Base-by-base conservation (phyloP, 2,113 vertebrate genomes). In the Phylloscopus trochilus region DNA sequence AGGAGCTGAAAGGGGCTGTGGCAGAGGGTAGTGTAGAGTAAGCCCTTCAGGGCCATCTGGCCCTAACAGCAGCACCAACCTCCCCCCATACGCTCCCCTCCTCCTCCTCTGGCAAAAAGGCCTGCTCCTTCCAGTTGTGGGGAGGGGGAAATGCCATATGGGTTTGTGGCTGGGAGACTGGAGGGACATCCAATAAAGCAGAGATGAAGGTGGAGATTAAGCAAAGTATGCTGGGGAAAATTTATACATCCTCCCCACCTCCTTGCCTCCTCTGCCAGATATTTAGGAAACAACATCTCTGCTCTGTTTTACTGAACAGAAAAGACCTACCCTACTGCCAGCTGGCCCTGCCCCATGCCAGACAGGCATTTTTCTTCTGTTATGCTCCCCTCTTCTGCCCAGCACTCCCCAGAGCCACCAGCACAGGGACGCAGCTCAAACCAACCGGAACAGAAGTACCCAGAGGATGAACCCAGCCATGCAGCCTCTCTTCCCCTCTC, bases 21-120 rank as follows among this genome's bases (percentile, higher is more conserved):
- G 20, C 46, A 92, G 62, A 56, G 27, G 30, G 44, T 15, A 11
- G 68, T 9, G 5, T 5, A 56, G 76, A 85, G 19, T 18, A 51
- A 87, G 59, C 69, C 66, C 35, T 84, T 63, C 30, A 59, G 74
- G 84, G 74, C 87, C 93, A 95, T 95, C 89, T 96, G 94, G 69
- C 67, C 58, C n/a, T 60, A 79, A 87, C 39, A 89, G 62, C 58
- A 89, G 63, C 62, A 91, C 27, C 81, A 73, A 4, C 18, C 37
- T 75, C 46, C 60, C 64, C 64, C 60, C 51, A 66, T 37, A 66
- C 58, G 24, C 43, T 28, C 24, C 28, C 35, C 60, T 46, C 43
- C 33, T 23, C 58, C 77, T 66, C 28, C 80, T 62, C 81, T 76
- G 70, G 60, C 46, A 83, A 74, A 86, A 86, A 63, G 35, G 60